phyloP scores from a whole-genome alignment of 2,113 vertebrate species.

The Vulpes vulpes region DNA sequence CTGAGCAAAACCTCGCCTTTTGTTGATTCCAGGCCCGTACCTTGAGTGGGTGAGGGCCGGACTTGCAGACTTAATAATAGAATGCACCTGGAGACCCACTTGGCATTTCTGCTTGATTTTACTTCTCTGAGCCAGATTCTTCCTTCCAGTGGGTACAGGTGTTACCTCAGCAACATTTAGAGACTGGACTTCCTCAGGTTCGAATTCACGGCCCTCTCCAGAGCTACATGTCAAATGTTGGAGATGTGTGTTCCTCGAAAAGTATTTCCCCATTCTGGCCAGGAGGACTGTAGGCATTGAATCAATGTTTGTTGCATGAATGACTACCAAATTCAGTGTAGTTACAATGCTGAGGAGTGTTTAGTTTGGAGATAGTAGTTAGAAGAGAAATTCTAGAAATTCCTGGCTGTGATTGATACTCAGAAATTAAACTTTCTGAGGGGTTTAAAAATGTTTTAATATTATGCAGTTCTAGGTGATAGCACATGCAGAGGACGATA shows the following conservation, averaged over 20 bases:
- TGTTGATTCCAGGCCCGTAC: neutral
- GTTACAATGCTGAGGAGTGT: neutral
- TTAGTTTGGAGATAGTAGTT: neutral
- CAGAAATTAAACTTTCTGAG: neutral
- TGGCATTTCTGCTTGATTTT: conserved; percentile 3
- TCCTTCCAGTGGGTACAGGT: neutral
- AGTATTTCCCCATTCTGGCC: neutral
- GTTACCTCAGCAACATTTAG: neutral
- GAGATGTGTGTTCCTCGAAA: neutral
- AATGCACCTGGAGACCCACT: neutral
- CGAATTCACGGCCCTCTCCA: neutral
- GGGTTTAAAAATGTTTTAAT: neutral
- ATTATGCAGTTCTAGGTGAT: neutral
- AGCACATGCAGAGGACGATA: neutral
- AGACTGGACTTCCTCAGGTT: neutral
- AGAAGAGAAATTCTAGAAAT: neutral
- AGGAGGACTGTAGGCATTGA: neutral
- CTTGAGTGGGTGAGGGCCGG: neutral
- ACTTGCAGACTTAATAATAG: neutral
- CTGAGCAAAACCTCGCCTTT: neutral
- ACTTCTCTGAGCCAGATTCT: neutral
- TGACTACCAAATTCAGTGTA: neutral
- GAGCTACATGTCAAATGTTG: neutral
- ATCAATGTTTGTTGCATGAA: neutral
- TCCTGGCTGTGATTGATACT: neutral